Percentiles rank a stretch among this genome's conserved stretches.
phyloP scores from a whole-genome alignment of 2,113 vertebrate species.

The Rhegmatorhina hoffmannsi region DNA sequence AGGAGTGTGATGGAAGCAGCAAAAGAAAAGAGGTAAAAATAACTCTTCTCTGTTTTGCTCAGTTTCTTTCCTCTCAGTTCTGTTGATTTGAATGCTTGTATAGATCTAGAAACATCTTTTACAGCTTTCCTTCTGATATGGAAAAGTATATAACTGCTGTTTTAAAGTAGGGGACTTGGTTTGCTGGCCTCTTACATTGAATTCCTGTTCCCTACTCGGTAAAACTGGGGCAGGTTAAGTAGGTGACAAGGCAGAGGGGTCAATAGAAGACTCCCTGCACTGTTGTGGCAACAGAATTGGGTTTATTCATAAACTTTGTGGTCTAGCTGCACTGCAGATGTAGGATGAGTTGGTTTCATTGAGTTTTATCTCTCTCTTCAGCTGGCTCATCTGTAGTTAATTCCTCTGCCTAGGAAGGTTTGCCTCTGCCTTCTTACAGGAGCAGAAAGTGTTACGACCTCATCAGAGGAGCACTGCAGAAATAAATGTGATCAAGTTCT shows the following conservation, averaged over 20 bases:
- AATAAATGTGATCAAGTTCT: not conserved
- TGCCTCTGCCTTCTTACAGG: not conserved
- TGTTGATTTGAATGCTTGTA: not conserved
- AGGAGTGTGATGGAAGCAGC: conserved; percentile 16
- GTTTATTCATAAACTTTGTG: not conserved
- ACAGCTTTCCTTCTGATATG: not conserved
- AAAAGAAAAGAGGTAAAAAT: conserved; percentile 26
- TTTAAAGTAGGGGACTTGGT: not conserved
- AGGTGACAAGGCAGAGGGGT: not conserved
- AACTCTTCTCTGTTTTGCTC: not conserved
- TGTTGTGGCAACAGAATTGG: not conserved
- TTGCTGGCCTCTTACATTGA: not conserved
- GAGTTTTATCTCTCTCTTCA: not conserved
- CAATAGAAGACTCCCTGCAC: not conserved
- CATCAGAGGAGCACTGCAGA: not conserved
- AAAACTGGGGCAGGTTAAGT: not conserved
- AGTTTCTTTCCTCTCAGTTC: conserved; percentile 4
- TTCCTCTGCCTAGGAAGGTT: not conserved
- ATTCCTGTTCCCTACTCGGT: not conserved
- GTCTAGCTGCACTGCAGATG: not conserved
- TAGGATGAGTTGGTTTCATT: not conserved
- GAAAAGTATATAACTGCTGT: not conserved
- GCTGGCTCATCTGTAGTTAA: not conserved
- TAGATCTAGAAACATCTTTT: not conserved
- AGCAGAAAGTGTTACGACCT: not conserved